Conservation (phyloP, 2,888 invertebrate species). For the Lepidonotus clava region DNA sequence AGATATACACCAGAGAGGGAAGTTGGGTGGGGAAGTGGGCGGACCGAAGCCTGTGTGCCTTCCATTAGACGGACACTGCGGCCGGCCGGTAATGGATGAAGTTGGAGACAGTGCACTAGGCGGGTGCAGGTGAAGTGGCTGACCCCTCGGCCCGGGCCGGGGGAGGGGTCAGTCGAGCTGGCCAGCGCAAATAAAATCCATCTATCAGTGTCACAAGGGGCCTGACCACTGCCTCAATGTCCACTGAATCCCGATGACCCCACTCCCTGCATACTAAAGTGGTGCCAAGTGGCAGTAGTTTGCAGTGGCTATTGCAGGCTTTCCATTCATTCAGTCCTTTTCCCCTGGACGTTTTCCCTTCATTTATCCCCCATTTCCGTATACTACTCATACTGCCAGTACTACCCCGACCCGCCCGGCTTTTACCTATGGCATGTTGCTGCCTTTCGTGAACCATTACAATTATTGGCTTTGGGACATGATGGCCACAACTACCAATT, state of each 20-base stretch:
- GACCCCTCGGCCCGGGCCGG: background rate
- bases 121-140: background rate
- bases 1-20: too few relatives aligned
- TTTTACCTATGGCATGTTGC: background rate
- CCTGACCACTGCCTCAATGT: background rate
- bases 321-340: too few relatives aligned
- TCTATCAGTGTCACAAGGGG: slow-evolving; percentile 25
- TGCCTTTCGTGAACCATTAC: background rate
- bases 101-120: background rate
- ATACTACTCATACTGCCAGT: too few relatives aligned
- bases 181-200: background rate
- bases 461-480: background rate
- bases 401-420: background rate
- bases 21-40: background rate
- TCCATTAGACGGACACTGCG: background rate
- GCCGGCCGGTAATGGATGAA: background rate
- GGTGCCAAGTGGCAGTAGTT: too few relatives aligned
- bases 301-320: too few relatives aligned
- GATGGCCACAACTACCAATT: background rate
- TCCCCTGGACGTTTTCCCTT: too few relatives aligned
- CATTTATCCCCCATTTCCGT: too few relatives aligned
- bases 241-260: background rate
- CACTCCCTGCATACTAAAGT: background rate
- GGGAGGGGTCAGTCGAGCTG: background rate
- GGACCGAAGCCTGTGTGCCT: background rate